phyloP scores from a whole-genome alignment of 2,888 invertebrate genomes.

The Cerceris rybyensis region DNA sequence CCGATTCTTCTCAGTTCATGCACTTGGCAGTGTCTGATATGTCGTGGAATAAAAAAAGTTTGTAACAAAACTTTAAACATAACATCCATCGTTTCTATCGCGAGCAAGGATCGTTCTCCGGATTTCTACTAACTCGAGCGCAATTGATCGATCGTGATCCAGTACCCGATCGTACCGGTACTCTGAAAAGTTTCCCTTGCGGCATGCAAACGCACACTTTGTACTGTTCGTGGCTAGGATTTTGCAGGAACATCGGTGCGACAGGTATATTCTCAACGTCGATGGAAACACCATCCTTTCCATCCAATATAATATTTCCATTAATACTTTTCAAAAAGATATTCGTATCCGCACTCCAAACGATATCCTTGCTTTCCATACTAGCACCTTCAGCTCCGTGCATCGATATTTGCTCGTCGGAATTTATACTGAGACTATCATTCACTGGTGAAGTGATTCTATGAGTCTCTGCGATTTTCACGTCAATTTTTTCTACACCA shows the following conservation, averaged over 20 bases:
- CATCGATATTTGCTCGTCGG: constrained; percentile 87
- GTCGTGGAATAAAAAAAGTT: constrained; percentile 7
- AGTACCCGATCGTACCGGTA: constrained; percentile 86
- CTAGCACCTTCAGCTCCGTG: constrained; percentile 91
- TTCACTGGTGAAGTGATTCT: constrained; percentile 89
- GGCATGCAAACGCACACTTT: constrained; percentile 96
- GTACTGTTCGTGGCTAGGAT: constrained; percentile 84
- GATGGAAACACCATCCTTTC: constrained; percentile 87
- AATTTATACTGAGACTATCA: constrained; percentile 86
- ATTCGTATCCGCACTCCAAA: constrained; percentile 91
- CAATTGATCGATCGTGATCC: constrained; percentile 83
- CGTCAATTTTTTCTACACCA: constrained; percentile 86
- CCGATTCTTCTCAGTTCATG: not conserved
- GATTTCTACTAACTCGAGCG: constrained; percentile 85
- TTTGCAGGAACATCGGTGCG: constrained; percentile 82
- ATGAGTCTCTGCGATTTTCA: constrained; percentile 87
- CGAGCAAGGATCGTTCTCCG: constrained; percentile 86
- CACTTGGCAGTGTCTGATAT: constrained; percentile 46
- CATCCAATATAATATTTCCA: constrained; percentile 88
- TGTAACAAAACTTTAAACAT: constrained; percentile 1
- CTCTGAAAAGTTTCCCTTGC: constrained; percentile 90
- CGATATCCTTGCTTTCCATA: constrained; percentile 88
- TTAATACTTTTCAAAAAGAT: constrained; percentile 90
- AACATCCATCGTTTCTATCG: constrained; percentile 67
- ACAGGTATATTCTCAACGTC: constrained; percentile 89